Evolutionary conservation across 2,113 vertebrate genomes (phyloP).

Genomic region (Eulacestoma nigropectus): DNA sequence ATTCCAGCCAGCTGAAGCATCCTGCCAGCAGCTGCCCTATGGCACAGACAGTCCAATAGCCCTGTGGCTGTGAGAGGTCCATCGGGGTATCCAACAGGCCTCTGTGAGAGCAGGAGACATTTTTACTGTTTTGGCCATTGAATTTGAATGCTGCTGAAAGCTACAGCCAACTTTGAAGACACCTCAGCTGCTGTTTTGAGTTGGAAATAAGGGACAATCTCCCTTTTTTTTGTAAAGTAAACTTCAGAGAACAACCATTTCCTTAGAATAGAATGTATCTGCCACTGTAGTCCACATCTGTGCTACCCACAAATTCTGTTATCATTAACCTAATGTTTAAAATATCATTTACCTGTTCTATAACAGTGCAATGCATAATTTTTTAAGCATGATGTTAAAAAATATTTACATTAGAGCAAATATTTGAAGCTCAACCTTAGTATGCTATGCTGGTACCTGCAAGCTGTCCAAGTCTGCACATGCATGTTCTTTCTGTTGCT

Average conservation of each 20-base stretch:
- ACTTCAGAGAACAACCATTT: neutral
- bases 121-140: neutral
- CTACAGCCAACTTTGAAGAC: neutral
- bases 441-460: neutral
- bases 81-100: rapidly evolving
- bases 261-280: neutral
- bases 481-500: neutral
- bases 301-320: neutral
- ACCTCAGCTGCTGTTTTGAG: neutral
- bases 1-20: neutral
- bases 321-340: neutral
- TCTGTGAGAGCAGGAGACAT: neutral
- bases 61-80: neutral
- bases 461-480: neutral
- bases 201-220: neutral
- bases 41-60: neutral
- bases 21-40: neutral
- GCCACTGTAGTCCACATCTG: neutral
- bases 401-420: neutral
- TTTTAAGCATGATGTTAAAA: neutral
- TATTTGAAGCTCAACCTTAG: neutral
- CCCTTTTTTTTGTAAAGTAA: neutral
- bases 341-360: neutral
- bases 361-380: neutral
- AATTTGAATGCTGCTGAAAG: neutral